Evolutionary conservation across 1,140 invertebrate species (phyloP), one percentile per base, ranked within the genome.

Genomic region (Marisa cornuarietis): DNA sequence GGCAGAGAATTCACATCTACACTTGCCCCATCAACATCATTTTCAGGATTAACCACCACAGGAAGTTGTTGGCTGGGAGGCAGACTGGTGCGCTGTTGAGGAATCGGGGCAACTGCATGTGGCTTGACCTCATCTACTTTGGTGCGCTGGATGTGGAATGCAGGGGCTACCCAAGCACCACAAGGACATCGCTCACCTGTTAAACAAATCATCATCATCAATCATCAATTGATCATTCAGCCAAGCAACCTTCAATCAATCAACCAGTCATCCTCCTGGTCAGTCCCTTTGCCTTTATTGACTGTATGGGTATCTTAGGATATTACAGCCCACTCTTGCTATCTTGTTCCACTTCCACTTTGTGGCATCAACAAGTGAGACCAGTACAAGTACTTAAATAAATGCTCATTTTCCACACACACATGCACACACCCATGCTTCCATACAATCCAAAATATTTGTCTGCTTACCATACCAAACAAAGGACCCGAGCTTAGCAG

Each of bases 91-190:
- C 26, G 65, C 65, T 65, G 81, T 61, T 83, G 79, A 8, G 42
- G 79, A 49, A 81, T 31, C 0, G 80, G 77, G 3, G 80, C 66
- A 10, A 82, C 79, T 61, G 68, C n/a, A n/a, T 78, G 62, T 6
- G 82, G 83, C 73, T 82, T 84, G 71, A 84, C 83, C 77, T 84
- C 80, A 68, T 90, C 89, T 9, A 90, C 89, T 81, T 90, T 90
- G 24, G 81, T 74, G 66, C 71, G 86, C 49, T 88, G 85, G 71
- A 91, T 89, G 79, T 91, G 90, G 81, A 91, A 91, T 49, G 89
- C 89, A 42, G 90, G 90, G 4, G 87, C 86, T 13, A 91, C 85
- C 90, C 90, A 91, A 6, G 84, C 77, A 54, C 90, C 89, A 87
- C 90, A 91, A 5, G 86, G 86, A 81, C 90, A 91, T 79, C 86